Base-by-base conservation (phyloP, 2,888 invertebrate genomes). In the Pristionchus exspectatus region DNA sequence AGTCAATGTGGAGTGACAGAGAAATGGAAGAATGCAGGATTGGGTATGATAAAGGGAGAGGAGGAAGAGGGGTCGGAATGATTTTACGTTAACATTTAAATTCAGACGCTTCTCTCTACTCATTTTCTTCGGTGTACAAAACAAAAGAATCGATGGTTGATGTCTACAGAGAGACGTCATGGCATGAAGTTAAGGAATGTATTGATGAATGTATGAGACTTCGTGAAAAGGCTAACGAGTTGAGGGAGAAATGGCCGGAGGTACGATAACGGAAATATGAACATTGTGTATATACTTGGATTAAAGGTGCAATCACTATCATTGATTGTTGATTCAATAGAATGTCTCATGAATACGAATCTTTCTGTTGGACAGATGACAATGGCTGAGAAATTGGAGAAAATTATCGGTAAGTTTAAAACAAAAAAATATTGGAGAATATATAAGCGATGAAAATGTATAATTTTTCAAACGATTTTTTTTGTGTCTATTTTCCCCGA, bases 381-480 rank as follows among this genome's bases (percentile, higher is more conserved):
- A 92, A 98, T 98, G 94, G 96, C 98, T 2, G 97, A 97, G 0
- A 98, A 98, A 0, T 96, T 99, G 88, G 99, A 99, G 95, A 96
- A 98, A 85, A 96, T 99, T 1, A 96, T 98, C 1, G 97, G 97
- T 91, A 97, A 97, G 90, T 54, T 24, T 3, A 59, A 44, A 33
- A 30, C 16, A 27, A 81, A 30, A 7, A 50, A n/a, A 12, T 81
- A 50, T 27, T 50, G 50, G 21, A 54, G 44, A 30, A 81, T 50
- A 50, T 50, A 33, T 21, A 50, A n/a, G n/a, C n/a, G n/a, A n/a
- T n/a, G 10, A 50, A 9, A 50, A 9, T 50, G 1, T 50, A 50
- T 50, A 50, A 50, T 50, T 50, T 50, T 50, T 50, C 44, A 50
- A 50, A 50, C 44, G 44, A 50, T 50, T 12, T 44, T 44, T 44